Conservation (phyloP, 2,797 vertebrate species). For the Microhierax caerulescens region DNA sequence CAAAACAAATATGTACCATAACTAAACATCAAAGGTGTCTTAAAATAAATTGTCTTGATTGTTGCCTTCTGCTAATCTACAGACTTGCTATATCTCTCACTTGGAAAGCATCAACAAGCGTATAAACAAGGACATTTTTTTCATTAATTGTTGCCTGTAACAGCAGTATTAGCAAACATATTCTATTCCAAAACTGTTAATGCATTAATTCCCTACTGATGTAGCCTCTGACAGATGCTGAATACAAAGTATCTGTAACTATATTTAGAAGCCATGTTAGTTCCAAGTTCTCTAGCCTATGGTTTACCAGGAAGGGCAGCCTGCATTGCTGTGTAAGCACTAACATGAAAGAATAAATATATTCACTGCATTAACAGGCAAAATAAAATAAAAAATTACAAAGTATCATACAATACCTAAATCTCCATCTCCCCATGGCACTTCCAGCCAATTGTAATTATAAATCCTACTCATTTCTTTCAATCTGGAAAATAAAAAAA, state of each 20-base stretch:
- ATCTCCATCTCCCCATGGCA: conserved; percentile 92
- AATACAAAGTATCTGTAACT: conserved; percentile 17
- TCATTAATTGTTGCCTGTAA: background rate
- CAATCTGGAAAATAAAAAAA: conserved; percentile 53
- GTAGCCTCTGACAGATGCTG: background rate
- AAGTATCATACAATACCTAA: conserved; percentile 81
- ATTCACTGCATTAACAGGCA: background rate
- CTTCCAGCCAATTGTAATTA: conserved; percentile 84
- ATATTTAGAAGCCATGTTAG: conserved; percentile 63
- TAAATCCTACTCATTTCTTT: conserved; percentile 83
- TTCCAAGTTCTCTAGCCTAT: conserved; percentile 50
- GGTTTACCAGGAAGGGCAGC: conserved; percentile 27
- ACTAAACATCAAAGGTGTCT: background rate
- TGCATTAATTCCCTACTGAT: background rate
- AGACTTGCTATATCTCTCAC: background rate
- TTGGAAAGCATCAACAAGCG: background rate
- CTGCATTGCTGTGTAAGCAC: conserved; percentile 46
- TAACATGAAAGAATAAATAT: background rate
- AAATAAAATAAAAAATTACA: background rate
- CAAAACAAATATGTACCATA: background rate
- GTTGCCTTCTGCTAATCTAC: background rate
- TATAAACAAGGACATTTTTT: background rate
- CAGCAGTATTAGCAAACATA: background rate
- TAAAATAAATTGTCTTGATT: background rate
- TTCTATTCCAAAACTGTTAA: background rate